Evolutionary conservation across 2,797 vertebrate genomes (phyloP), one percentile per base, ranked within the genome.

Genomic region (Mormyrus hasselquistii): DNA sequence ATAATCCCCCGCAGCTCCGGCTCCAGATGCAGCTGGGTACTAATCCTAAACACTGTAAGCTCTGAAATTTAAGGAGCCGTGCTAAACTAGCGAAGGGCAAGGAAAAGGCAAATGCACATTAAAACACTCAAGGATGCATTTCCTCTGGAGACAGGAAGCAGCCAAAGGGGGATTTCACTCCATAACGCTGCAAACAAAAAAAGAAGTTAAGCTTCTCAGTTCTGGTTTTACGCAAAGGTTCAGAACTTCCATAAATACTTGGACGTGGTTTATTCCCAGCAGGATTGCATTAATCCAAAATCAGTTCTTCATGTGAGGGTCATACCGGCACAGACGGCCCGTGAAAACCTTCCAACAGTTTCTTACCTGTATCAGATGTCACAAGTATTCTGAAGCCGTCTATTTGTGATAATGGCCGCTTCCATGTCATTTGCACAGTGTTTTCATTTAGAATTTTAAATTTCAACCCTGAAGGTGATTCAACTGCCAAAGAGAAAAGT

Each of bases 371-470:
- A 90, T 96, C 95, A 91, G 97, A 96, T 88, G 95, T 96, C 91
- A 99, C 95, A 89, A 96, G 97, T 93, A 99, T 96, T 93, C 95
- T 97, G 95, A 97, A 99, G 93, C 98, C 98, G 90, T 97, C 94
- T 93, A 98, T 97, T 91, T 93, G 94, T 90, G 96, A 95, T 90
- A 52, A 91, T 25, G 98, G 97, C 59, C 94, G 94, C 90, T 91
- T 96, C 98, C 98, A 99, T 91, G 94, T 94, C 98, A 99, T 98
- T 94, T 97, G 96, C 95, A 99, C 98, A 89, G 97, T 97, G 93
- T 94, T 97, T 93, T 98, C 97, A 95, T 97, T 97, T 96, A 98
- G 95, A 96, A 99, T 98, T 96, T 96, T 97, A 97, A 99, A 99
- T 94, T 95, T 98, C 96, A 99, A 96, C 92, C 98, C 96, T 93